Evolutionary conservation across 1,140 invertebrate species (phyloP).

Genomic region (Drosophila hydei): DNA sequence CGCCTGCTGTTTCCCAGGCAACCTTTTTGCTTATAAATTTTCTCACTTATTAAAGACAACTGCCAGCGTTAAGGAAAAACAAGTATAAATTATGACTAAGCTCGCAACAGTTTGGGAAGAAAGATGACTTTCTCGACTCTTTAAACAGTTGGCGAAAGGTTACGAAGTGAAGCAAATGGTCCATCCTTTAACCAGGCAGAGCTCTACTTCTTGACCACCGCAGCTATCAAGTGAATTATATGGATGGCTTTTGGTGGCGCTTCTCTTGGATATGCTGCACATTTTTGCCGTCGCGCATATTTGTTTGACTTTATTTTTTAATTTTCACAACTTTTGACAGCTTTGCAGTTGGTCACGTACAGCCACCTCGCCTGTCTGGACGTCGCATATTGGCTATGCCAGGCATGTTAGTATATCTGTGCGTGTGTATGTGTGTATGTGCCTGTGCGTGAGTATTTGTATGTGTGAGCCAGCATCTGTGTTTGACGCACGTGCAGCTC

Average conservation of each 20-base stretch:
- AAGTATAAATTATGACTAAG: constrained; percentile 3
- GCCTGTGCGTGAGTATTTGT: constrained; percentile 1
- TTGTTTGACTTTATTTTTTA: constrained; percentile 80
- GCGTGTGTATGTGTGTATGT: constrained; percentile 26
- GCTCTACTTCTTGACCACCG: background rate
- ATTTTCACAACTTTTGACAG: constrained; percentile 81
- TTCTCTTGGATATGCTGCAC: constrained; percentile 7
- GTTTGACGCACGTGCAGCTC: constrained; percentile 67
- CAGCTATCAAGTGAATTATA: constrained; percentile 10
- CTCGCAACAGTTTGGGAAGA: background rate
- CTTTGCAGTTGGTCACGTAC: constrained; percentile 76
- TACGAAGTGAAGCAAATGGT: background rate
- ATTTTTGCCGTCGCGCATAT: constrained; percentile 60
- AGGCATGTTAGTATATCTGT: background rate
- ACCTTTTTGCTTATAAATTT: constrained; percentile 1
- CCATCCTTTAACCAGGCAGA: background rate
- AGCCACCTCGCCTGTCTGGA: constrained; percentile 35
- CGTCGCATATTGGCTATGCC: constrained; percentile 54
- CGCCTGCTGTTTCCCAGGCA: too few relatives aligned
- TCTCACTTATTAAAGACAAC: background rate
- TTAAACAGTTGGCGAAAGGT: too few relatives aligned
- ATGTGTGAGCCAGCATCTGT: constrained; percentile 60
- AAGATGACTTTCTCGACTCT: background rate
- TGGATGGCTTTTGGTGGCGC: constrained; percentile 13
- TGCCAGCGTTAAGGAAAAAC: background rate